Evolutionary conservation across 2,888 invertebrate species (phyloP).

Genomic region (Eupsilia transversa): DNA sequence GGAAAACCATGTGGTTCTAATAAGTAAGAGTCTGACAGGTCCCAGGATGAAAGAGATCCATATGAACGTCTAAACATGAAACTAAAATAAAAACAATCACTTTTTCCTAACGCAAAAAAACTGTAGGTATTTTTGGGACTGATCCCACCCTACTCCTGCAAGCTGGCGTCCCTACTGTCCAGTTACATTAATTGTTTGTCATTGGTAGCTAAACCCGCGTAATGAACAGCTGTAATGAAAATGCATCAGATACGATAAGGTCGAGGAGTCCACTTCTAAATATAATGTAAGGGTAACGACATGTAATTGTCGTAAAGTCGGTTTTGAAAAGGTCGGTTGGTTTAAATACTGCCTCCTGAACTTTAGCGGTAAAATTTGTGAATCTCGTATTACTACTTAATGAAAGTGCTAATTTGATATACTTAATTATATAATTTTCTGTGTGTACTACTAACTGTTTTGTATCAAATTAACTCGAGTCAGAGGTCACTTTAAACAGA

Average conservation of each 20-base stretch:
- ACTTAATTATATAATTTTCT: no score
- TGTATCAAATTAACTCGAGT: background rate
- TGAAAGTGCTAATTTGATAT: background rate
- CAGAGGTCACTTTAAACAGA: background rate
- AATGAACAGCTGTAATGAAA: constrained; percentile 67
- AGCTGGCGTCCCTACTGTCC: constrained; percentile 46
- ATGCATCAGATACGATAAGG: constrained; percentile 61
- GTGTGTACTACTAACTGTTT: background rate
- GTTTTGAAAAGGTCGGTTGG: constrained; percentile 48
- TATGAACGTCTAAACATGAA: background rate
- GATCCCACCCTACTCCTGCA: constrained; percentile 8
- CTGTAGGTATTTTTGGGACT: background rate
- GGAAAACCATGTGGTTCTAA: background rate
- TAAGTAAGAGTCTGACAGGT: background rate
- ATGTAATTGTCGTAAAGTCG: constrained; percentile 33
- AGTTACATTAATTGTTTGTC: constrained; percentile 65
- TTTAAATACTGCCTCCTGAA: constrained; percentile 2
- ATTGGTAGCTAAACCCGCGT: constrained; percentile 61
- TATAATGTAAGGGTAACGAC: constrained; percentile 44
- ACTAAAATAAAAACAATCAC: background rate
- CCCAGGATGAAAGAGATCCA: background rate
- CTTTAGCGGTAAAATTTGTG: constrained; percentile 17
- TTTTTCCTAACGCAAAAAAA: background rate
- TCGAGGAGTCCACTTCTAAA: constrained; percentile 37
- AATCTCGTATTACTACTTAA: background rate